These are phyloP conservation scores for Lymantria monacha DNA, from an alignment of 2,888 invertebrate species.

Conservation along the genomic window DNA sequence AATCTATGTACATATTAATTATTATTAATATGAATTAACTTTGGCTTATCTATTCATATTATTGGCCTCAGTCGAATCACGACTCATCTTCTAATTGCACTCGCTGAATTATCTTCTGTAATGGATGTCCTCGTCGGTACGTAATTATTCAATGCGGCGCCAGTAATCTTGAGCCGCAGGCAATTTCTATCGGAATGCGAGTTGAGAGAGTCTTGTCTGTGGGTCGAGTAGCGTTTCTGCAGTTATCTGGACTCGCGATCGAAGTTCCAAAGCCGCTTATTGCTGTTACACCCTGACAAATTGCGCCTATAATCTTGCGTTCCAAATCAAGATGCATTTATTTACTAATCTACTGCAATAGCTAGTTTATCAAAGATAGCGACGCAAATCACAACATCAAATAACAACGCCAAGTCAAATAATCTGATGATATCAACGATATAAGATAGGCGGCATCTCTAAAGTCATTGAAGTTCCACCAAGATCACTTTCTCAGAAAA, in stretches of 20 bases:
- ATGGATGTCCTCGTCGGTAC: constrained; percentile 68
- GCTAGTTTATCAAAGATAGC: constrained; percentile 21
- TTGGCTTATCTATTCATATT: constrained; percentile 48
- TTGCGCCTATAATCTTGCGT: constrained; percentile 47
- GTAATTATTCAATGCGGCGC: constrained; percentile 72
- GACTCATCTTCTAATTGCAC: constrained; percentile 67
- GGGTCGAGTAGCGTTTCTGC: constrained; percentile 65
- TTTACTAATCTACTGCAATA: constrained; percentile 22
- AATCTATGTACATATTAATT: constrained; percentile 40
- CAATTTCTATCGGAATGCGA: constrained; percentile 69
- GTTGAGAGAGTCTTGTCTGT: constrained; percentile 47
- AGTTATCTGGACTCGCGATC: constrained; percentile 53
- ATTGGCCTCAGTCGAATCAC: constrained; percentile 48
- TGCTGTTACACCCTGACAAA: constrained; percentile 54
- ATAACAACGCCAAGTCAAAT: constrained; percentile 24
- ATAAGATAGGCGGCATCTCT: constrained; percentile 24
- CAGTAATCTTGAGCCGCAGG: constrained; percentile 60
- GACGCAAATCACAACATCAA: constrained; percentile 3
- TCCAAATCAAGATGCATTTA: constrained; percentile 33
- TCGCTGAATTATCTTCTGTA: constrained; percentile 70
- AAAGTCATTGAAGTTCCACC: constrained; percentile 35
- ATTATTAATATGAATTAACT: constrained; percentile 52
- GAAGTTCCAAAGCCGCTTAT: constrained; percentile 39
- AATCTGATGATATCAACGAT: constrained; percentile 32
- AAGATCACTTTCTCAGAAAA: constrained; percentile 59